Conservation (phyloP, 2,888 invertebrate species). For the Orthosia gracilis region DNA sequence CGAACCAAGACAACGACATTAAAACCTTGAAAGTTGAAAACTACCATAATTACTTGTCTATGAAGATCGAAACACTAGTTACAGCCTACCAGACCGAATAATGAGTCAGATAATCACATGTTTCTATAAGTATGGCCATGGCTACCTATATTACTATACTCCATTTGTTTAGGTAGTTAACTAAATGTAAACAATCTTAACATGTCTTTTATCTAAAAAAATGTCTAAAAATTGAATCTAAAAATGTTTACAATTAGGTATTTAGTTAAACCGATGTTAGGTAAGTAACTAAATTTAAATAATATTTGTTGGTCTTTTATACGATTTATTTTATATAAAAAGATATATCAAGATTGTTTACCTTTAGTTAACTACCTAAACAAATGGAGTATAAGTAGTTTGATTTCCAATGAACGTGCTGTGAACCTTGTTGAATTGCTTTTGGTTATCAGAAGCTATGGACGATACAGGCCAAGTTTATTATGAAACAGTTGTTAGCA, state of each 20-base stretch:
- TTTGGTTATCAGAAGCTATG: neutral
- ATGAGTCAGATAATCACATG: slow-evolving; percentile 34
- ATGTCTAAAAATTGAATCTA: too few relatives aligned
- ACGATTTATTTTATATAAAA: too few relatives aligned
- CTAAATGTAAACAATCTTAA: too few relatives aligned
- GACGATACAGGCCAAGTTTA: neutral
- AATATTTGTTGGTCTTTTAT: too few relatives aligned
- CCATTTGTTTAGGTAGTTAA: neutral
- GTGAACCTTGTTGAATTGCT: neutral
- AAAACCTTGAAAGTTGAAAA: slow-evolving; percentile 48
- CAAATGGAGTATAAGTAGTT: too few relatives aligned
- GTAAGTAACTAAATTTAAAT: too few relatives aligned
- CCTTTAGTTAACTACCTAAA: too few relatives aligned
- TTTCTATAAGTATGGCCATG: slow-evolving; percentile 12
- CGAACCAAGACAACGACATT: slow-evolving; percentile 7
- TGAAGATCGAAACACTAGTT: slow-evolving; percentile 26
- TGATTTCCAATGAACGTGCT: neutral
- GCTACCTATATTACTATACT: neutral
- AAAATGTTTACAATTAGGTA: too few relatives aligned
- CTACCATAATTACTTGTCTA: slow-evolving; percentile 8
- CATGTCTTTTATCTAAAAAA: too few relatives aligned
- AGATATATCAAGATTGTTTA: too few relatives aligned
- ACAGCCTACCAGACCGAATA: slow-evolving; percentile 53
- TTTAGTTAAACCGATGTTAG: too few relatives aligned
- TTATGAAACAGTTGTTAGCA: neutral